Percentiles rank a stretch among this genome's conserved stretches.
These are phyloP conservation scores for Hestina assimilis DNA, from an alignment of 1,140 invertebrate species.

Conservation along the genomic window DNA sequence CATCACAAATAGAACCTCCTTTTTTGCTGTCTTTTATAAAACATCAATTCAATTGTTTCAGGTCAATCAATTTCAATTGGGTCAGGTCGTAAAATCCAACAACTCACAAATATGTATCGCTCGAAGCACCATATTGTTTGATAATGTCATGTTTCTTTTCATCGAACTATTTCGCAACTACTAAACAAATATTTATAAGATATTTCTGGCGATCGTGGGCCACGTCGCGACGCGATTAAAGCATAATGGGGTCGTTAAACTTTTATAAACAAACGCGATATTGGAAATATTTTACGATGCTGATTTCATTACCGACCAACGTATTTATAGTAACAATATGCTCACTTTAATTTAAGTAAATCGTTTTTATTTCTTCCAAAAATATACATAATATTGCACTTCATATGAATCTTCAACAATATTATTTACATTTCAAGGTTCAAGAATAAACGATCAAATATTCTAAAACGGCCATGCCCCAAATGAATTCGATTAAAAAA, in stretches of 20 bases:
- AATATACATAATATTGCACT: slow-evolving; percentile 2
- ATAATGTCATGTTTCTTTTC: neutral
- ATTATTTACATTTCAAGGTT: slow-evolving; percentile 17
- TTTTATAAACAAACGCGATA: slow-evolving; percentile 2
- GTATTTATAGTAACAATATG: neutral
- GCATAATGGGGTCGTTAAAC: slow-evolving; percentile 40
- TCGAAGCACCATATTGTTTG: neutral
- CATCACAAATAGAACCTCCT: no score
- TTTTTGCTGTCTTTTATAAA: no score
- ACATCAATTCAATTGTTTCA: no score
- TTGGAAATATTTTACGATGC: neutral
- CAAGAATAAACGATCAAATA: slow-evolving; percentile 17
- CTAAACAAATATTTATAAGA: slow-evolving; percentile 48
- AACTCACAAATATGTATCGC: neutral
- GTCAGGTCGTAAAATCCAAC: no score
- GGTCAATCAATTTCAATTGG: no score
- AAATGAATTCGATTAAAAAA: slow-evolving; percentile 16
- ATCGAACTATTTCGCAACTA: slow-evolving; percentile 9
- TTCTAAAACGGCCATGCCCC: slow-evolving; percentile 25
- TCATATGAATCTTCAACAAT: slow-evolving; percentile 18
- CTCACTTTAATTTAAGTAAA: neutral
- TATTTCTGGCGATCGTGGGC: slow-evolving; percentile 42
- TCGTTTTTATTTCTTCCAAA: neutral
- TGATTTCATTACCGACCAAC: neutral
- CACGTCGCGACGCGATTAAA: slow-evolving; percentile 24